Conservation (phyloP, 2,113 vertebrate species). For the Chloroceryle aenea region DNA sequence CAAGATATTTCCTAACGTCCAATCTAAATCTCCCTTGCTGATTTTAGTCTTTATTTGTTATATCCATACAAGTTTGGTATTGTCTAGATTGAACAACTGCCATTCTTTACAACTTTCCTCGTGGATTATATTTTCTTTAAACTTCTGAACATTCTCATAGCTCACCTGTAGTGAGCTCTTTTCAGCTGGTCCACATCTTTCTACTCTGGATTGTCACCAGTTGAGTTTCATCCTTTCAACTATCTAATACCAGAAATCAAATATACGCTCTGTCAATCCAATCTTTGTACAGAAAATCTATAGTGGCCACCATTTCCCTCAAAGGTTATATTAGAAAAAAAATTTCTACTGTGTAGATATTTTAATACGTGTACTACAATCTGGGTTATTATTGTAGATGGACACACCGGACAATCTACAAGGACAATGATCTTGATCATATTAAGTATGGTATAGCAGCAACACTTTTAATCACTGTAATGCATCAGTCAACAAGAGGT, state of each 20-base stretch:
- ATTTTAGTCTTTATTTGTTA: conserved; percentile 31
- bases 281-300: neutral
- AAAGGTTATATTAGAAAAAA: neutral
- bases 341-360: too few relatives aligned
- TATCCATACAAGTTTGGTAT: neutral
- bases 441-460: neutral
- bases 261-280: neutral
- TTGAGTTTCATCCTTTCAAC: conserved; percentile 17
- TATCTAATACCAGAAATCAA: conserved; percentile 29
- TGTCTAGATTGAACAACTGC: neutral
- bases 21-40: neutral
- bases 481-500: neutral
- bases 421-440: neutral
- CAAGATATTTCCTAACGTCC: neutral
- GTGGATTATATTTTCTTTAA: neutral
- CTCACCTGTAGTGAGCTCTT: conserved; percentile 2
- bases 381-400: neutral
- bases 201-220: neutral
- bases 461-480: neutral
- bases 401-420: neutral
- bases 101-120: neutral
- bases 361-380: neutral
- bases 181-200: neutral
- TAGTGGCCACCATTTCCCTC: neutral
- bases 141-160: neutral